Base-by-base conservation (phyloP, 2,113 vertebrate species). In the Gavialis gangeticus region DNA sequence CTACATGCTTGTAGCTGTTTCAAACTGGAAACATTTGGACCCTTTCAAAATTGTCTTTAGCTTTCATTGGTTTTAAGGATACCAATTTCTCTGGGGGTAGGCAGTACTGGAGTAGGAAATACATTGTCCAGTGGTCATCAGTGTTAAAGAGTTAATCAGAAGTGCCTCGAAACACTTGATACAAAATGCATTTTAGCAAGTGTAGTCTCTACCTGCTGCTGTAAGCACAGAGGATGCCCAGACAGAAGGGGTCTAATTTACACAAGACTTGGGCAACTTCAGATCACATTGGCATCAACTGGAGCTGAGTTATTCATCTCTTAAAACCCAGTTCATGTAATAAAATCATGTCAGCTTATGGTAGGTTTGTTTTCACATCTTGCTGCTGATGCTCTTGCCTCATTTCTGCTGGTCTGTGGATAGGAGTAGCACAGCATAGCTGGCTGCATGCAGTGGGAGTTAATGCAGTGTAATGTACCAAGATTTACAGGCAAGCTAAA, bases 401-500 rank as follows among this genome's bases (percentile, higher is more conserved):
- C 89, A 69, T 67, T 63, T 63, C 57, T 90, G 75, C 55, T 92
- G 76, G 63, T 90, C 73, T 92, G 6, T 90, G 91, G 55, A 87
- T 84, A 91, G 88, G 86, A 78, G 67, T 37, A 18, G 46, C 0
- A 0, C 79, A 92, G 86, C 95, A 76, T 95, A 95, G 95, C 95
- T 95, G 90, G 82, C 90, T 91, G 59, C 37, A 9, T 37, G 87
- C 66, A 84, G 82, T 88, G 90, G 84, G 73, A 90, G 71, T 58
- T 91, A 92, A 91, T 90, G 88, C 2, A 10, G 55, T 82, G 64
- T 37, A 5, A 73, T 83, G 79, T 73, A 25, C 79, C 79, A 63
- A 85, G 94, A 94, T 95, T 95, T 96, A 91, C 77, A 89, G 79
- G 82, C 10, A 69, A 93, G 82, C 90, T 67, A 96, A 69, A 93